These are phyloP conservation scores for Drosophila nasuta DNA, from an alignment of 1,140 invertebrate genomes.

Conservation along the genomic window DNA sequence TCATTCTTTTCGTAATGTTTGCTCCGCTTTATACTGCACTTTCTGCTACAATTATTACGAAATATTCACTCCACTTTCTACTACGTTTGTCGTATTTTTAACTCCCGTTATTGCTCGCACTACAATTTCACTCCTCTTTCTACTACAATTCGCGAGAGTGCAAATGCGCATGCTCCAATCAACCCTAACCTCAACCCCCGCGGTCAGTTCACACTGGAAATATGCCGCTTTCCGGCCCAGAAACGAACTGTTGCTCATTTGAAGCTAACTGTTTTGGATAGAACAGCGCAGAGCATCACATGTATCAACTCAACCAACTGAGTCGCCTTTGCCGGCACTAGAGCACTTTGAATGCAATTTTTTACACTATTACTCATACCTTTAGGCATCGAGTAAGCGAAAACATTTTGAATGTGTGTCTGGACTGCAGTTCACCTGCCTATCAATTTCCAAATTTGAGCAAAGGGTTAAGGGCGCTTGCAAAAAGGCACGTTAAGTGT, in stretches of 20 bases:
- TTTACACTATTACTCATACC: slow-evolving; percentile 47
- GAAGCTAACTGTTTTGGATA: background rate
- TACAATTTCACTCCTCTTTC: slow-evolving; percentile 25
- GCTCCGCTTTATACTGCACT: slow-evolving; percentile 6
- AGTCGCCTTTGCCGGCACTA: slow-evolving; percentile 4
- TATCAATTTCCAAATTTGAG: slow-evolving; percentile 56
- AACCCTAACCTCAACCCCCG: background rate
- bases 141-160: background rate
- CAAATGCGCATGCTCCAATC: slow-evolving; percentile 45
- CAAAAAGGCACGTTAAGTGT: slow-evolving; percentile 13
- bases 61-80: background rate
- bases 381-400: slow-evolving; percentile 57
- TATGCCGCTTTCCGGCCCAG: slow-evolving; percentile 14
- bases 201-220: slow-evolving; percentile 46
- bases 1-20: background rate
- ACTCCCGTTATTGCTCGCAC: too few species aligned
- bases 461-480: background rate
- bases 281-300: background rate
- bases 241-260: slow-evolving; percentile 77
- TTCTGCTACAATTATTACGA: slow-evolving; percentile 2
- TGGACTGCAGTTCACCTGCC: slow-evolving; percentile 28
- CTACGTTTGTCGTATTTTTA: background rate
- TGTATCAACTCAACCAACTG: background rate
- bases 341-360: slow-evolving; percentile 63
- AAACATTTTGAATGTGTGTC: slow-evolving; percentile 53